Conservation (phyloP, 1,140 invertebrate genomes). For the Octopus sinensis region DNA sequence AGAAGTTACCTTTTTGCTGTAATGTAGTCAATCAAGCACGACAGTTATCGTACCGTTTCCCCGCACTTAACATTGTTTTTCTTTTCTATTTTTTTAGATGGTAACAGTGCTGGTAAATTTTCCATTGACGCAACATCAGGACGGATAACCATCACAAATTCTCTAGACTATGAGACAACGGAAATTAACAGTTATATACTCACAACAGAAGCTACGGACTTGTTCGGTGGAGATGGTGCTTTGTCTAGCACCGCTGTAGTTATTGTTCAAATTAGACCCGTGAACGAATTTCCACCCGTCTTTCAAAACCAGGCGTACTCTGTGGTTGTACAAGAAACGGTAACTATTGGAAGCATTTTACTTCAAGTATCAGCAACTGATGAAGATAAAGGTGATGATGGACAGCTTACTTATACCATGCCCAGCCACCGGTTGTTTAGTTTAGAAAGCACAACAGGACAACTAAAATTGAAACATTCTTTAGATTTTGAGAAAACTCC, state of each 20-base stretch:
- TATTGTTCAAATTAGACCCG: constrained; percentile 62
- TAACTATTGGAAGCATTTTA: constrained; percentile 18
- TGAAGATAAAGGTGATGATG: constrained; percentile 33
- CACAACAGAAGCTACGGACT: not conserved
- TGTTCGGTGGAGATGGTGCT: not conserved
- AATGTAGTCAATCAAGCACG: too few relatives aligned
- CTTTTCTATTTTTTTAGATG: not conserved
- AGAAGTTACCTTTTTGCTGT: too few relatives aligned
- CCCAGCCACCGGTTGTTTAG: not conserved
- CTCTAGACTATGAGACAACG: not conserved
- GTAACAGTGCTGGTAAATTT: not conserved
- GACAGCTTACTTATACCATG: constrained; percentile 28
- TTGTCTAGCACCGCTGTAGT: constrained; percentile 18
- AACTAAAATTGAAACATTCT: not conserved
- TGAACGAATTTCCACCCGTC: constrained; percentile 88
- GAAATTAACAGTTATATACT: not conserved
- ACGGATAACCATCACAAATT: not conserved
- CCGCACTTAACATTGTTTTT: not conserved
- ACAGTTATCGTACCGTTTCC: too few relatives aligned
- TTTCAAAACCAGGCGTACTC: constrained; percentile 59
- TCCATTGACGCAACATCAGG: not conserved
- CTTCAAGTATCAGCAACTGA: constrained; percentile 32
- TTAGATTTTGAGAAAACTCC: constrained; percentile 25
- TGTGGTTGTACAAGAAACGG: constrained; percentile 25
- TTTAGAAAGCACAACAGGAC: not conserved